These are phyloP conservation scores for Hirundichthys speculiger DNA, from an alignment of 2,113 vertebrate species.

Conservation along the genomic window DNA sequence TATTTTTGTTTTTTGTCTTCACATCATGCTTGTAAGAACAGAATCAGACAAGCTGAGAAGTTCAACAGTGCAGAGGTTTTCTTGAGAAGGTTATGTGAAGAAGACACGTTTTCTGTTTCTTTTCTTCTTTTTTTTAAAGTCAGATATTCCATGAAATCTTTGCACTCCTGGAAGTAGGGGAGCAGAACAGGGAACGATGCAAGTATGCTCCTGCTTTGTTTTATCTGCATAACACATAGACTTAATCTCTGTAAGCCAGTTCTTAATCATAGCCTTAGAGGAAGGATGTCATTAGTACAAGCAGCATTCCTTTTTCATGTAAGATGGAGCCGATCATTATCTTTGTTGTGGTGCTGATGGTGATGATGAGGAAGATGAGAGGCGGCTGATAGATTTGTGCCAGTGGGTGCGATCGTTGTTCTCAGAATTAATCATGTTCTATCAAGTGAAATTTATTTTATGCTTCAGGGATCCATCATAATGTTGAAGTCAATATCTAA, in stretches of 20 bases:
- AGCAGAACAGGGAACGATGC: slow-evolving; percentile 29
- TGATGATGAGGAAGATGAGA: slow-evolving; percentile 60
- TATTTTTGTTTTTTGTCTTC: no score
- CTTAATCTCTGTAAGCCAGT: slow-evolving; percentile 55
- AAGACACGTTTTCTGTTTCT: background rate
- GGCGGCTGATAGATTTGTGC: slow-evolving; percentile 74
- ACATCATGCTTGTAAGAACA: no score
- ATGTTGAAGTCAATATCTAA: slow-evolving; percentile 79
- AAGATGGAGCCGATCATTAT: slow-evolving; percentile 61
- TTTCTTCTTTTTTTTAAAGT: background rate
- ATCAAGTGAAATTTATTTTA: slow-evolving; percentile 72
- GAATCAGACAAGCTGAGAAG: no score
- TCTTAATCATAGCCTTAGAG: slow-evolving; percentile 54
- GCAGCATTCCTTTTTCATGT: slow-evolving; percentile 37
- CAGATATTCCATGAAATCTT: slow-evolving; percentile 17
- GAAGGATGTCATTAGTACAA: slow-evolving; percentile 57
- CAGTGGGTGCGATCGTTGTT: slow-evolving; percentile 64
- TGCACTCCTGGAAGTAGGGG: background rate
- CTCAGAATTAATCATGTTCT: slow-evolving; percentile 71
- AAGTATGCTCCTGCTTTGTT: slow-evolving; percentile 35
- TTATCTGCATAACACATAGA: slow-evolving; percentile 42
- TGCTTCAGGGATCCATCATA: slow-evolving; percentile 62
- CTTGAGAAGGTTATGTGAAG: background rate
- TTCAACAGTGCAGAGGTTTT: background rate
- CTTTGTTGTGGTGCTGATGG: slow-evolving; percentile 43